Percentiles rank a stretch among this genome's conserved stretches.
These are phyloP conservation scores for Marasmarcha lunaedactyla DNA, from an alignment of 2,888 invertebrate genomes.

Conservation along the genomic window DNA sequence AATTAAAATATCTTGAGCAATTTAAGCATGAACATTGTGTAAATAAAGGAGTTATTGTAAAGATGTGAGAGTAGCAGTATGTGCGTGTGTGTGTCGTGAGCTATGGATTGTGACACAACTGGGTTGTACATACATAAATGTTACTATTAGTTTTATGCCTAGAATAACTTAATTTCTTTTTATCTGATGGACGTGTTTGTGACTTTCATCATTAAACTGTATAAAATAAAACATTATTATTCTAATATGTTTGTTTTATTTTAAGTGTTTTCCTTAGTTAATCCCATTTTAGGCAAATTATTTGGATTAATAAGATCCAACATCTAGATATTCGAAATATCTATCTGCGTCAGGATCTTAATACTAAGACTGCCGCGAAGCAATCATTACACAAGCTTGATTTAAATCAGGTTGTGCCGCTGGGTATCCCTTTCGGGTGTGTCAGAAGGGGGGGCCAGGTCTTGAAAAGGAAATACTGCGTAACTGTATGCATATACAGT, in stretches of 20 bases:
- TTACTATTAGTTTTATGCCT: neutral
- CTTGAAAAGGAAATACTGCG: too few species aligned
- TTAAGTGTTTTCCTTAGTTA: too few species aligned
- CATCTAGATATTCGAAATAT: too few species aligned
- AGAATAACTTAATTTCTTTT: neutral
- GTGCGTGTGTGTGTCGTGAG: neutral
- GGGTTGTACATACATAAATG: neutral
- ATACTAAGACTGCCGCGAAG: too few species aligned
- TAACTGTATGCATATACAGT: too few species aligned
- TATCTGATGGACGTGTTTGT: neutral
- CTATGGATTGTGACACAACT: neutral
- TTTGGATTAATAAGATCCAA: too few species aligned
- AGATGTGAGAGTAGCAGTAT: neutral
- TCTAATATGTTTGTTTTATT: neutral
- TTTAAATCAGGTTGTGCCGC: too few species aligned
- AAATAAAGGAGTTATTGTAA: neutral
- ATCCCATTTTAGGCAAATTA: too few species aligned
- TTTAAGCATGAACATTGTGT: neutral
- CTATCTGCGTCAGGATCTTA: too few species aligned
- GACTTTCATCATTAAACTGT: neutral
- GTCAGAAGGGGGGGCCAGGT: too few species aligned
- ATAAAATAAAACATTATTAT: slow-evolving; percentile 1
- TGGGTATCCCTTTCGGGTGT: too few species aligned
- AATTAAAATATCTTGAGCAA: neutral
- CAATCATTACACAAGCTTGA: too few species aligned